Conservation (phyloP, 2,113 vertebrate species). For the Elaphurus davidianus region DNA sequence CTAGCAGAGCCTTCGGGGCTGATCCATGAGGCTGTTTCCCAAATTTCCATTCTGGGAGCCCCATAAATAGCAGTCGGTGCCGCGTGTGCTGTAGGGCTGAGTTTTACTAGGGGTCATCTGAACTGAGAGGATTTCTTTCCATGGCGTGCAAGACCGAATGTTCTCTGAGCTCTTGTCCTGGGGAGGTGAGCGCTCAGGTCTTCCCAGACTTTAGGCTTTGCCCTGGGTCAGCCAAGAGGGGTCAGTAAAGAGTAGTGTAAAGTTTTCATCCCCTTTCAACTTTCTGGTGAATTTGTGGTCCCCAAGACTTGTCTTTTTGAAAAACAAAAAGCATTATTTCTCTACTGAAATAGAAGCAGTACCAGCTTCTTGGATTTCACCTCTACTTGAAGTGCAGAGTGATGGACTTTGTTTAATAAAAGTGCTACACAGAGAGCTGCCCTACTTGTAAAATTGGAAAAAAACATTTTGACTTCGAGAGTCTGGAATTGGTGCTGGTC, state of each 20-base stretch:
- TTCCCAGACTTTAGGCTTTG: background rate
- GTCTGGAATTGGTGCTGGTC: background rate
- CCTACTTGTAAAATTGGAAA: background rate
- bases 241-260: constrained; percentile 36
- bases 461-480: background rate
- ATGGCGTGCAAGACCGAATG: background rate
- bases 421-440: background rate
- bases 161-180: constrained; percentile 26
- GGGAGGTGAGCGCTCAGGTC: background rate
- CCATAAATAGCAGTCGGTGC: constrained; percentile 73
- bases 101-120: constrained; percentile 58
- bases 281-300: background rate
- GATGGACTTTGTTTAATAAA: background rate
- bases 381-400: background rate
- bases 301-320: background rate
- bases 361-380: background rate
- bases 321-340: background rate
- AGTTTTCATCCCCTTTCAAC: background rate
- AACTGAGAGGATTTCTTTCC: constrained; percentile 61
- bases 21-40: constrained; percentile 45
- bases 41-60: constrained; percentile 66
- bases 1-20: background rate
- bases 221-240: constrained; percentile 12
- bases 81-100: constrained; percentile 48
- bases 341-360: background rate